These are phyloP conservation scores for Diplodus puntazzo DNA, from an alignment of 2,797 vertebrate genomes.

Conservation along the genomic window DNA sequence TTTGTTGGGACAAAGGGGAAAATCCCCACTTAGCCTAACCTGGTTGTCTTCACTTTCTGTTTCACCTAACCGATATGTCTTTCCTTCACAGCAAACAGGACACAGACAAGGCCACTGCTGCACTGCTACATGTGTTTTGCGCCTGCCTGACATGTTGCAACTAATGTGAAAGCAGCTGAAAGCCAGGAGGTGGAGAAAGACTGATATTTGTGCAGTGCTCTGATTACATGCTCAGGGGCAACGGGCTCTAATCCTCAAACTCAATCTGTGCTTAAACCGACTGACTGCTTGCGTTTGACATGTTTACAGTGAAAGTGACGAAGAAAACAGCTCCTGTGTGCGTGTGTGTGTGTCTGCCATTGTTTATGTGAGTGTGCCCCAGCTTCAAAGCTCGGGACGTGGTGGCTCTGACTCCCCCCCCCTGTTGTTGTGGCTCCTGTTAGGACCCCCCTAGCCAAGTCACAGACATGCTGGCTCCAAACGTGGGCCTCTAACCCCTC, in stretches of 20 bases:
- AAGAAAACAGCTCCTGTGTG: slow-evolving; percentile 43
- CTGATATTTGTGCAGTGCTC: slow-evolving; percentile 41
- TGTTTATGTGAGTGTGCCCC: slow-evolving; percentile 55
- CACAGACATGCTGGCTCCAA: slow-evolving; percentile 86
- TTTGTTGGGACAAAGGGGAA: not conserved
- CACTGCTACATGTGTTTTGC: slow-evolving; percentile 3
- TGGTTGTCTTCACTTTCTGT: not conserved
- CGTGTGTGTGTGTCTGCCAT: slow-evolving; percentile 28
- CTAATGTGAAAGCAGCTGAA: slow-evolving; percentile 31
- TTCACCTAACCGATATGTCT: not conserved
- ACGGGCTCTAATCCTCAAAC: slow-evolving; percentile 48
- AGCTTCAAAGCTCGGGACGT: slow-evolving; percentile 74
- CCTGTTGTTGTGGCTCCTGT: slow-evolving; percentile 80
- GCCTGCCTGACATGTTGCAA: not conserved
- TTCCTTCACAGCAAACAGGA: slow-evolving; percentile 3
- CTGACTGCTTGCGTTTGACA: slow-evolving; percentile 12
- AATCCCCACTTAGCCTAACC: not conserved
- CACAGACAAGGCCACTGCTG: slow-evolving; percentile 8
- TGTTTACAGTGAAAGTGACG: slow-evolving; percentile 59
- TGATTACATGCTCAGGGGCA: slow-evolving; percentile 40
- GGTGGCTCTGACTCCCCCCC: slow-evolving; percentile 64
- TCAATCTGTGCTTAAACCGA: slow-evolving; percentile 37
- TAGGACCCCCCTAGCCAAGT: slow-evolving; percentile 74
- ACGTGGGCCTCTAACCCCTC: slow-evolving; percentile 70
- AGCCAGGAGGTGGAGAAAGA: slow-evolving; percentile 42